Conservation (phyloP, 2,113 vertebrate species). For the Diadophis punctatus region DNA sequence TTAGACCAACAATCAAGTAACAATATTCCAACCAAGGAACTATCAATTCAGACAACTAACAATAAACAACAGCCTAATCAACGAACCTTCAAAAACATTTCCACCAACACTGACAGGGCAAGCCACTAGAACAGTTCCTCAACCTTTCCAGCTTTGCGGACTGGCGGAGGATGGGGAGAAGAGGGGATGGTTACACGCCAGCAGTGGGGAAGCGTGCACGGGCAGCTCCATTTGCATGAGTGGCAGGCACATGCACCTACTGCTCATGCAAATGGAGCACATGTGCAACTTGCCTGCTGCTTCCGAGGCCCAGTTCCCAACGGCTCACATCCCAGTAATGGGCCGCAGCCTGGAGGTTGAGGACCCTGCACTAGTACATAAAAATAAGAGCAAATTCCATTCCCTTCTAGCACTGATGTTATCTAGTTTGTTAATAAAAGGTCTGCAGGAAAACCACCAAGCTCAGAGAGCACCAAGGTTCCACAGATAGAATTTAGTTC, state of each 20-base stretch:
- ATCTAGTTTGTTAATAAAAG: neutral
- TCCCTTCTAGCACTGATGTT: neutral
- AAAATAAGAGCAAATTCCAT: neutral
- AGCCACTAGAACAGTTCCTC: neutral
- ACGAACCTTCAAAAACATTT: neutral
- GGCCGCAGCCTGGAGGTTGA: neutral
- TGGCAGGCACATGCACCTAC: neutral
- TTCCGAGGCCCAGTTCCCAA: neutral
- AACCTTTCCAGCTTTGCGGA: neutral
- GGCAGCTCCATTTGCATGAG: neutral
- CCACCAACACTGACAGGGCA: neutral
- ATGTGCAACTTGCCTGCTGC: neutral
- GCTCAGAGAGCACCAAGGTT: neutral
- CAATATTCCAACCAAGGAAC: no score
- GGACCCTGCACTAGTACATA: neutral
- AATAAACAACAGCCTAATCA: no score
- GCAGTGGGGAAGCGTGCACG: neutral
- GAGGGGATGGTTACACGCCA: neutral
- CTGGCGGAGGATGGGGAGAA: neutral
- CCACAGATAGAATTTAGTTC: neutral
- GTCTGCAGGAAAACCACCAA: neutral
- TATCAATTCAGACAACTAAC: no score
- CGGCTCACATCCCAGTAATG: neutral
- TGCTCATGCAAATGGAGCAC: neutral
- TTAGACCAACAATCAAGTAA: no score